Percentiles rank a stretch among this genome's conserved stretches.
Evolutionary conservation across 1,140 invertebrate genomes (phyloP).

Genomic region (Belonocnema kinseyi): DNA sequence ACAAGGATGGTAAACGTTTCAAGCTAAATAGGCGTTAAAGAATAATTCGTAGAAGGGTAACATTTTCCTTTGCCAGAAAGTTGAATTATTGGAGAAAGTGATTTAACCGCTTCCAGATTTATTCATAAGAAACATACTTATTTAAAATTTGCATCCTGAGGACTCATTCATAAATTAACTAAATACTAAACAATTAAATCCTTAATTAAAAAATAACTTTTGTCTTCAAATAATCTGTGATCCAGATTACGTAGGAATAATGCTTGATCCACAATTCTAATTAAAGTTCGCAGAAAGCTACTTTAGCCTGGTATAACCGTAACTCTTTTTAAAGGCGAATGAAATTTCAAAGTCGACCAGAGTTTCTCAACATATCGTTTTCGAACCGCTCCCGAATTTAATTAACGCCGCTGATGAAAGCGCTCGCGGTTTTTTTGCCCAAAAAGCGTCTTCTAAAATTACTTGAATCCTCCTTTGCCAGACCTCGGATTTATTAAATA

Average conservation of each 20-base stretch:
- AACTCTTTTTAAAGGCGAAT: background rate
- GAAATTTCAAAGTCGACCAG: conserved; percentile 24
- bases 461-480: background rate
- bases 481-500: background rate
- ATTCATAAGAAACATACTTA: background rate
- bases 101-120: conserved; percentile 13
- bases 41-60: conserved; percentile 28
- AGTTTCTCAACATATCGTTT: conserved; percentile 48
- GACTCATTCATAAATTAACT: too few species aligned
- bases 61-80: conserved; percentile 19
- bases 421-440: conserved; percentile 44
- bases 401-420: conserved; percentile 45
- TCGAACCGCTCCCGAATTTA: conserved; percentile 49
- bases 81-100: conserved; percentile 18
- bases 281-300: background rate
- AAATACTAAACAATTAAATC: too few species aligned
- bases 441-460: background rate
- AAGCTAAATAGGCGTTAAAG: conserved; percentile 56
- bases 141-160: background rate
- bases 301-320: background rate
- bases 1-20: conserved; percentile 62
- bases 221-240: background rate
- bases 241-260: too few species aligned
- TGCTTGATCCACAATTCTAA: background rate
- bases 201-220: too few species aligned